Evolutionary conservation across 2,888 invertebrate genomes (phyloP).

Genomic region (Meloe dianella): DNA sequence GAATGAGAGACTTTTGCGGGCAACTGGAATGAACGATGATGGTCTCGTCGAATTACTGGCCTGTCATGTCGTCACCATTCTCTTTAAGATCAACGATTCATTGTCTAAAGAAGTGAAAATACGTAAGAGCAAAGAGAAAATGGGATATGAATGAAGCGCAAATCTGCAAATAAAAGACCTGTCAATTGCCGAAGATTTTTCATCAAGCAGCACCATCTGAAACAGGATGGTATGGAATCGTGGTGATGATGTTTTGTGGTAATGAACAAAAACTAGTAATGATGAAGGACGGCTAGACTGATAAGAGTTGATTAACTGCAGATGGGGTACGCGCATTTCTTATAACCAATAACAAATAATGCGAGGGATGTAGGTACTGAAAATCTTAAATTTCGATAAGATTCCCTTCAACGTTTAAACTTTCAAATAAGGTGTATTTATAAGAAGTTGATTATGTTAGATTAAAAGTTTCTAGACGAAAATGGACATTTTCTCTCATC

Average conservation of each 20-base stretch:
- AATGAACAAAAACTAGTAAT: slow-evolving; percentile 60
- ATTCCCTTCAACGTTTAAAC: background rate
- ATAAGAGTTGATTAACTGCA: slow-evolving; percentile 58
- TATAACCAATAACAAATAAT: slow-evolving; percentile 13
- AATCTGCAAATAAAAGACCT: slow-evolving; percentile 60
- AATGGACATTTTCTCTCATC: background rate
- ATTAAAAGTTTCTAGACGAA: background rate
- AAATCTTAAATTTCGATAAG: background rate
- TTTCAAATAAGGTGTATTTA: background rate
- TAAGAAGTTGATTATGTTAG: background rate
- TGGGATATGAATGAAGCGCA: slow-evolving; percentile 59
- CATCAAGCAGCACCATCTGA: slow-evolving; percentile 58
- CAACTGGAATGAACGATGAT: slow-evolving; percentile 38
- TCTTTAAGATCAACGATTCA: slow-evolving; percentile 4
- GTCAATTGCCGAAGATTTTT: slow-evolving; percentile 61
- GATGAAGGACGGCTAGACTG: slow-evolving; percentile 54
- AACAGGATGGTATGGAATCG: slow-evolving; percentile 30
- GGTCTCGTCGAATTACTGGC: slow-evolving; percentile 55
- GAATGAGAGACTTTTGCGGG: background rate
- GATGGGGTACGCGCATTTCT: slow-evolving; percentile 47
- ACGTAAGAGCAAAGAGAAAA: slow-evolving; percentile 47
- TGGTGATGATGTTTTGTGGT: slow-evolving; percentile 53
- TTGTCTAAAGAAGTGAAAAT: slow-evolving; percentile 27
- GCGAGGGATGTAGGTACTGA: background rate
- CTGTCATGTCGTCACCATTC: slow-evolving; percentile 50